phyloP scores from a whole-genome alignment of 2,113 vertebrate species.

The Porphyrio hochstetteri region DNA sequence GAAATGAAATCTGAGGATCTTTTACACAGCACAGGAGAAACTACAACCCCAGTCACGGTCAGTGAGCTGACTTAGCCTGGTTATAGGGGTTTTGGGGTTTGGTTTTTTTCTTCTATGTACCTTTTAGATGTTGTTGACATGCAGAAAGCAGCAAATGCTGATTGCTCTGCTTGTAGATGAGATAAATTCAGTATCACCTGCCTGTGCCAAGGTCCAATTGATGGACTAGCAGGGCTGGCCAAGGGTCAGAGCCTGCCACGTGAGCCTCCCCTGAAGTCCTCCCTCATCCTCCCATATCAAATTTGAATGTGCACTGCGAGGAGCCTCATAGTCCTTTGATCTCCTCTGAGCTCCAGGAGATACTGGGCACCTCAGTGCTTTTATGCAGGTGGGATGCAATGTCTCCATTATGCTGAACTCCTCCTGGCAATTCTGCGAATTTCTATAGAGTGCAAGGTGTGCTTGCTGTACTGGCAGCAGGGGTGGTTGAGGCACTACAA shows the following conservation, averaged over 20 bases:
- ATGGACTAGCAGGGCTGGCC: not conserved
- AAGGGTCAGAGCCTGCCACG: accelerated
- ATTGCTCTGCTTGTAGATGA: not conserved
- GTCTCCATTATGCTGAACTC: not conserved
- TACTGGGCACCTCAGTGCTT: not conserved
- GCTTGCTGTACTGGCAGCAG: not conserved
- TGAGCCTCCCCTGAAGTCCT: not conserved
- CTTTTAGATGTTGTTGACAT: not conserved
- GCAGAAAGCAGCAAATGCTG: not conserved
- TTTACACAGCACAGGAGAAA: not conserved
- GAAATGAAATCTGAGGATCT: not conserved
- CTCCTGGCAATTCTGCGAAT: not conserved
- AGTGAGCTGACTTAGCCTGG: not conserved
- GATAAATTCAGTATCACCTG: not conserved
- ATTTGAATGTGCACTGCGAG: not conserved
- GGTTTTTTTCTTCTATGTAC: not conserved
- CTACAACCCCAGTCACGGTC: not conserved
- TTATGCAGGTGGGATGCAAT: not conserved
- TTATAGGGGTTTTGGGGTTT: not conserved
- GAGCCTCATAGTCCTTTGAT: not conserved
- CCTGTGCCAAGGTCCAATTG: not conserved
- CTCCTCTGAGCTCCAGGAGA: not conserved
- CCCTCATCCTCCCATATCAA: not conserved
- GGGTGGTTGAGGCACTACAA: not conserved
- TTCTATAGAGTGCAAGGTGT: not conserved